phyloP scores from a whole-genome alignment of 2,888 invertebrate species.

The Petrolisthes cinctipes region DNA sequence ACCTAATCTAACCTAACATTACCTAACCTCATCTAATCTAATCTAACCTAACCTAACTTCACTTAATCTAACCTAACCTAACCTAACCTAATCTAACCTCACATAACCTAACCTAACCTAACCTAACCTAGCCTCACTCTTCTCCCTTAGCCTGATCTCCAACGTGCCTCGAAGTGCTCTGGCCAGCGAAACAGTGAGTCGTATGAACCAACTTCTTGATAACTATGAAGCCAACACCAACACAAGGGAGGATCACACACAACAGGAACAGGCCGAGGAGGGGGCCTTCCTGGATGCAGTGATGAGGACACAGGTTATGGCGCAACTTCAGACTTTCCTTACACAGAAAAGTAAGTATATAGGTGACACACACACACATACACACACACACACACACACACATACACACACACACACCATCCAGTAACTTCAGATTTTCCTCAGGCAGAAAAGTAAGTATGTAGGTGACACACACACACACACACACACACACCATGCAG shows the following conservation, averaged over 20 bases:
- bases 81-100: not conserved
- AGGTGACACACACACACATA: not conserved
- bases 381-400: conserved; percentile 71
- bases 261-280: conserved; percentile 81
- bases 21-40: not conserved
- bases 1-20: not conserved
- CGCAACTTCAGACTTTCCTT: conserved; percentile 78
- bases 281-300: conserved; percentile 83
- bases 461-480: conserved; percentile 75
- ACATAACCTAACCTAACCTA: not conserved
- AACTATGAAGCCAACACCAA: conserved; percentile 85
- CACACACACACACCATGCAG: conserved; percentile 83
- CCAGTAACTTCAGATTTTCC: conserved; percentile 78
- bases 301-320: conserved; percentile 82
- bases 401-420: conserved; percentile 75
- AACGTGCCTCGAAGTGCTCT: conserved; percentile 4
- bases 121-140: not conserved
- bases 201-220: conserved; percentile 82
- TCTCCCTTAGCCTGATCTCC: conserved; percentile 33
- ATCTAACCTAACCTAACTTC: not conserved
- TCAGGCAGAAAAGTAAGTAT: conserved; percentile 74
- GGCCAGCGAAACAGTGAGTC: conserved; percentile 68
- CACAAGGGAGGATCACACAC: conserved; percentile 81
- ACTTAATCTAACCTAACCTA: not conserved
- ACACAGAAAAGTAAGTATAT: conserved; percentile 72